Evolutionary conservation across 1,140 invertebrate genomes (phyloP), one percentile per base, ranked within the genome.

Genomic region (Aphelenchoides avenae): DNA sequence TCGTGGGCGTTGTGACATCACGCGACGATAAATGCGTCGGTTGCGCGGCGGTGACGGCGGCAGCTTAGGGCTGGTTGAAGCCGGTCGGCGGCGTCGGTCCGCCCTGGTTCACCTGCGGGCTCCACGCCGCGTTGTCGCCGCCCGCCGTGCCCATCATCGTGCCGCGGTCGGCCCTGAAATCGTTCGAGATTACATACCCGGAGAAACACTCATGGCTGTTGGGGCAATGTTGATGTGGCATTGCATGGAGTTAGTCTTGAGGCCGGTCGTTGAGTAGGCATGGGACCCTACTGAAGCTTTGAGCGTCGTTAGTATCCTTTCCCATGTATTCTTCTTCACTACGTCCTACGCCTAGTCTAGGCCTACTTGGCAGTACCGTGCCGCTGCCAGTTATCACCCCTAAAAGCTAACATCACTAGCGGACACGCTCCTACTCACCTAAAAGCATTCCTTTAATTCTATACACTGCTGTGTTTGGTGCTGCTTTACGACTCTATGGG

Each of bases 81-180:
- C 37, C 66, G 22, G 44, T 61, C 4, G 67, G 68, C 15, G 52
- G 48, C n/a, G n/a, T n/a, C n/a, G 70, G 67, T 33, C 49, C 39
- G 26, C 51, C 29, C 30, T 70, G 71, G 31, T 71, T 74, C 13
- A 75, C 60, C 33, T 76, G 59, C 15, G 72, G 75, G 39, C 52
- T 70, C 75, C 75, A 75, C 0, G 75, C 72, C 3, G 66, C 50
- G 47, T 76, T 54, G 3, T 69, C 37, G 3, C 52, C 64, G 11
- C 67, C 67, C 33, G 67, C 60, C 9, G 48, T 56, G 18, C 66
- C 70, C 73, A 75, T 75, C 72, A 75, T 75, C 22, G 62, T 66
- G 37, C 50, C 56, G 18, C 72, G 62, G 42, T 75, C 75, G 4
- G 71, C 74, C 46, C 70, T 71, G 42, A 52, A 65, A 56, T 18